phyloP scores from a whole-genome alignment of 2,113 vertebrate genomes.

The Tricholaema leucomelas region DNA sequence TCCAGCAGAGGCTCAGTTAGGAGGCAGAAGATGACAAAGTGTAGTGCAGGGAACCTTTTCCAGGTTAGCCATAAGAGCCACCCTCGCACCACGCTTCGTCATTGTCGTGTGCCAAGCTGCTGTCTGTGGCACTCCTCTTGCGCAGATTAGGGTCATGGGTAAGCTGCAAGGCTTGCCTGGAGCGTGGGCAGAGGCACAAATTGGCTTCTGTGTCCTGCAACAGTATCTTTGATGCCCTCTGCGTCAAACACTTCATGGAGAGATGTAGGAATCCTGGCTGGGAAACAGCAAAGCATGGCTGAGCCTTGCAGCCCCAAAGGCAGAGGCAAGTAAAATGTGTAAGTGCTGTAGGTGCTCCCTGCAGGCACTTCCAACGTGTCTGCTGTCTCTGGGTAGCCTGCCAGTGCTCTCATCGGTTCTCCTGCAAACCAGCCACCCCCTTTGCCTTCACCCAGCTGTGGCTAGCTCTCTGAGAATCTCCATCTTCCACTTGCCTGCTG shows the following conservation, averaged over 20 bases:
- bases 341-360: neutral
- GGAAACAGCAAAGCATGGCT: neutral
- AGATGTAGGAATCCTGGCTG: neutral
- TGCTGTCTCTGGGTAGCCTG: neutral
- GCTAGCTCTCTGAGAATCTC: neutral
- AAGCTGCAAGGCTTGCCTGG: neutral
- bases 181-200: neutral
- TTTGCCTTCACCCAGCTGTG: neutral
- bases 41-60: neutral
- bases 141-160: neutral
- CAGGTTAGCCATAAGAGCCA: neutral
- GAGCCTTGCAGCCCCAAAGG: neutral
- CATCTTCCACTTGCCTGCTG: neutral
- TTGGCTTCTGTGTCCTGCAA: neutral
- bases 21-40: neutral
- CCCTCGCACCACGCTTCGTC: neutral
- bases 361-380: neutral
- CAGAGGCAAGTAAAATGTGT: neutral
- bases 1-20: neutral
- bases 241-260: neutral
- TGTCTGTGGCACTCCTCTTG: accelerated
- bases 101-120: neutral
- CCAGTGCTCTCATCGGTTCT: neutral
- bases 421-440: neutral
- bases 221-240: neutral